Conservation (phyloP, 2,797 vertebrate species). For the Karalla daura region DNA sequence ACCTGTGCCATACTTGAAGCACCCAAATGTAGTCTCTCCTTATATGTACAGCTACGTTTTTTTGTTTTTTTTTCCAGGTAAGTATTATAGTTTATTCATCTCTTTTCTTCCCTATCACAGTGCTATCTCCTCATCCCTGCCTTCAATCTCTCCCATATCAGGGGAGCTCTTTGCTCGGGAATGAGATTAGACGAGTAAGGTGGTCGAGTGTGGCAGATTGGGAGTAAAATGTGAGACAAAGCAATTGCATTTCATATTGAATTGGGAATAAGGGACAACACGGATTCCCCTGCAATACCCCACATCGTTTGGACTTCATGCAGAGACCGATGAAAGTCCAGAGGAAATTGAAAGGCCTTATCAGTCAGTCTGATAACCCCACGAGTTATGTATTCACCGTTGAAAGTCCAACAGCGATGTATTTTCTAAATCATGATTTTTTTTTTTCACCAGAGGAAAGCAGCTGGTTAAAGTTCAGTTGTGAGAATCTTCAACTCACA, state of each 20-base stretch:
- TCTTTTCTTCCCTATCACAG: neutral
- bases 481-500: neutral
- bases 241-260: constrained; percentile 88
- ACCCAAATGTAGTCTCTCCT: no score
- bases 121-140: constrained; percentile 18
- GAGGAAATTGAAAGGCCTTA: constrained; percentile 58
- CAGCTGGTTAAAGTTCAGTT: neutral
- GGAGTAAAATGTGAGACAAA: constrained; percentile 83
- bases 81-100: constrained; percentile 28
- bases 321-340: constrained; percentile 47
- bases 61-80: no score
- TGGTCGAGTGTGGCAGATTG: constrained; percentile 75
- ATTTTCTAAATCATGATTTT: no score
- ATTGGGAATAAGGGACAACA: constrained; percentile 85
- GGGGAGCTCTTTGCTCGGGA: constrained; percentile 67
- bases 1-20: no score
- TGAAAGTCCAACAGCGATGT: constrained; percentile 25
- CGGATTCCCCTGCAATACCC: constrained; percentile 55
- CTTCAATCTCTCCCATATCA: constrained; percentile 53
- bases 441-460: neutral
- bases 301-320: constrained; percentile 57
- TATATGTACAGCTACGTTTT: no score
- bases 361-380: constrained; percentile 43
- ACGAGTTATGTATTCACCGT: constrained; percentile 37
- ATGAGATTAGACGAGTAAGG: constrained; percentile 76